Evolutionary conservation across 2,888 invertebrate species (phyloP), one percentile per base, ranked within the genome.

Genomic region (Andrena dorsata): DNA sequence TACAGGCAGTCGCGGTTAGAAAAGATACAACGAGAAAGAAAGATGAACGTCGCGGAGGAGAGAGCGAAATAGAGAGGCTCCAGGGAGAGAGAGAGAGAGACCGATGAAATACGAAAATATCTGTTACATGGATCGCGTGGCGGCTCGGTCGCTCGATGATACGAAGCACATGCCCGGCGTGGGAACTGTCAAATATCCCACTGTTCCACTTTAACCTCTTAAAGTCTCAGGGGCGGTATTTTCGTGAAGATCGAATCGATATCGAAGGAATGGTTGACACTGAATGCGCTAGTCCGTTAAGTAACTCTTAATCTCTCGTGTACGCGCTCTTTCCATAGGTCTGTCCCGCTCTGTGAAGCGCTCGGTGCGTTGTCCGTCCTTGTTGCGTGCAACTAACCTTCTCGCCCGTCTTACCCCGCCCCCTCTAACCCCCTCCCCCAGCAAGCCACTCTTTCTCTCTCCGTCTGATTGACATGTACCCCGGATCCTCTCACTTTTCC

Each of bases 61-160:
- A 53, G 49, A 51, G 65, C 41, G 41, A 41, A 41, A 41, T 41
- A 41, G 41, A 41, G 41, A 41, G 16, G 16, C 16, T 4, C 13
- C 16, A 41, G 16, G 13, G 63, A 20, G 13, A 16, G 53, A 41
- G 58, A 53, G 41, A 69, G 76, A 73, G 26, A 65, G 71, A 70
- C 26, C 6, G 73, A 63, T 66, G 60, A 63, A 74, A 63, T 70
- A 87, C 87, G 49, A 70, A 88, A 87, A 86, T 86, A 87, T 85
- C 85, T 66, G 63, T 80, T 71, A 41, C 61, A 73, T 47, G 16
- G 61, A 76, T 61, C 74, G 79, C 60, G 82, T 63, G 81, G 75
- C 47, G 51, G 71, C 41, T 58, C 58, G 61, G 58, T 69, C 61
- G 74, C 70, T 76, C 73, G 71, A 65, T 66, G 84, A 76, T 71